Evolutionary conservation across 2,797 vertebrate species (phyloP).

Genomic region (Platalea minor): DNA sequence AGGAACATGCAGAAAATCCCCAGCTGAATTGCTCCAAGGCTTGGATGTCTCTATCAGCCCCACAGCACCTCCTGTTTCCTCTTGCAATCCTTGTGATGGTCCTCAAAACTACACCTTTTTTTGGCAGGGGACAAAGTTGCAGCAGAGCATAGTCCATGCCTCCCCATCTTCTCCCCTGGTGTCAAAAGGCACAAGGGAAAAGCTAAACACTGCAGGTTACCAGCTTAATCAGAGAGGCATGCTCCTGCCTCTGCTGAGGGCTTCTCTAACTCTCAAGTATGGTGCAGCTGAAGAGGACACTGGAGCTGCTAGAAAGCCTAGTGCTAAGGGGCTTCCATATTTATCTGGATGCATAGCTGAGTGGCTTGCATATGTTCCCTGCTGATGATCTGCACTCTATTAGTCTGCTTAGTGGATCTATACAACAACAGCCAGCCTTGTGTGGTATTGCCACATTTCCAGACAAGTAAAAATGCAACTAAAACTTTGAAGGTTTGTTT

Average conservation of each 20-base stretch:
- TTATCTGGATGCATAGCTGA: background rate
- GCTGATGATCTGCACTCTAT: background rate
- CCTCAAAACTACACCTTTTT: background rate
- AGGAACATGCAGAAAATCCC: background rate
- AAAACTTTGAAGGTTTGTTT: constrained; percentile 49
- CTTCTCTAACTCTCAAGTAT: background rate
- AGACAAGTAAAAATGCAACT: constrained; percentile 33
- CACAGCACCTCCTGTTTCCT: background rate
- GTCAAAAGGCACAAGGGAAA: background rate
- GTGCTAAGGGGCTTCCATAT: background rate
- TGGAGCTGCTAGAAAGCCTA: background rate
- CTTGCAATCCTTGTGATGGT: background rate
- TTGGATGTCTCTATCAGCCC: background rate
- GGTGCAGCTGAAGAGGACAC: background rate
- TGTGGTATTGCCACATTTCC: constrained; percentile 31
- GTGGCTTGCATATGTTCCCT: background rate
- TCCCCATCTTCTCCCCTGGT: background rate
- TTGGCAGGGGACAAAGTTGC: background rate
- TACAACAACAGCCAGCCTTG: background rate
- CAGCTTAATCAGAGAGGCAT: background rate
- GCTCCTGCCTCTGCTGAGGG: background rate
- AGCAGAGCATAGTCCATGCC: background rate
- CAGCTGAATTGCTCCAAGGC: background rate
- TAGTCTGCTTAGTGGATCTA: constrained; percentile 1
- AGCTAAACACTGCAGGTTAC: background rate